These are phyloP conservation scores for Oscheius myriophilus DNA, from an alignment of 2,888 invertebrate genomes.

Conservation along the genomic window DNA sequence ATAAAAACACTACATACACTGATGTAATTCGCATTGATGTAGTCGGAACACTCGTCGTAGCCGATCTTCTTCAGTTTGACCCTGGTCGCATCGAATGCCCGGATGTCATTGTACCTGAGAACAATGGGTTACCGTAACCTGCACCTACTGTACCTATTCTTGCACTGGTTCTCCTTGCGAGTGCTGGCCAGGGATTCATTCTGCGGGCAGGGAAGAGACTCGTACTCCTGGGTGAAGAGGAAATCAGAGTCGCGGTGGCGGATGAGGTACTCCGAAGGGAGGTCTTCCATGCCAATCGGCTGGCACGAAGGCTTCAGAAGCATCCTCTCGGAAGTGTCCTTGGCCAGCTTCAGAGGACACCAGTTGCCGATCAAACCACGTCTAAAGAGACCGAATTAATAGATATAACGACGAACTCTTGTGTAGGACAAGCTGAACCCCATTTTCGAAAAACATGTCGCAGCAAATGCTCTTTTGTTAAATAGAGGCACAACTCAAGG, in stretches of 20 bases:
- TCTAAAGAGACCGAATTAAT: conserved; percentile 4
- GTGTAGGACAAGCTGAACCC: neutral
- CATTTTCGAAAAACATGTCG: no score
- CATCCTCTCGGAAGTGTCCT: conserved; percentile 39
- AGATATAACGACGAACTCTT: neutral
- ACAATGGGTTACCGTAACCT: neutral
- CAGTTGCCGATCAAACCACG: conserved; percentile 27
- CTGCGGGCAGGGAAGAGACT: conserved; percentile 62
- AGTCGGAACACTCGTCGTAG: conserved; percentile 70
- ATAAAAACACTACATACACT: conserved; percentile 50
- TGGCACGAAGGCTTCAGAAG: conserved; percentile 35
- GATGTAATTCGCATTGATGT: conserved; percentile 75
- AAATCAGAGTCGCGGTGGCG: conserved; percentile 69
- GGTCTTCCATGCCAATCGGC: conserved; percentile 63
- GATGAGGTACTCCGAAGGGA: conserved; percentile 63
- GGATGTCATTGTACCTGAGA: conserved; percentile 74
- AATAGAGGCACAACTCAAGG: neutral
- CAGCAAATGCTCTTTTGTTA: neutral
- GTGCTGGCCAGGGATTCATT: conserved; percentile 61
- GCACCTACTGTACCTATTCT: conserved; percentile 42
- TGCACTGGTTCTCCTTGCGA: conserved; percentile 60
- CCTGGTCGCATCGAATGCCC: conserved; percentile 73
- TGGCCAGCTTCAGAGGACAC: conserved; percentile 45
- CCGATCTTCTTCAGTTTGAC: conserved; percentile 71
- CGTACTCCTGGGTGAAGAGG: conserved; percentile 68